Evolutionary conservation across 2,888 invertebrate genomes (phyloP), one percentile per base, ranked within the genome.

Genomic region (Molorchus minor): DNA sequence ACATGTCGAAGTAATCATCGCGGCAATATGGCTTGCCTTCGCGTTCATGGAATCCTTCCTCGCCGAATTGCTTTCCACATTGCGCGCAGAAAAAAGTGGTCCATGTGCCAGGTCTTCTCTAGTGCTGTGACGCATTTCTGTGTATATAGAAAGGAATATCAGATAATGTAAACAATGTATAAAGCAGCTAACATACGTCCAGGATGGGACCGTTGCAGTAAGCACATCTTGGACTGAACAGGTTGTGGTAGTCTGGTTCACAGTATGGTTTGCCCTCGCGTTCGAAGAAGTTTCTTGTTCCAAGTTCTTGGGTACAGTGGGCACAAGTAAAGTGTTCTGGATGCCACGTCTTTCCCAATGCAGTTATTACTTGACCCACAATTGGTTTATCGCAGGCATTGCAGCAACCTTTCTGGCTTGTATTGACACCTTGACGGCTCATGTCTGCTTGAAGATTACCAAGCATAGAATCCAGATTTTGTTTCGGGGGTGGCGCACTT

Each of bases 371-470:
- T 89, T 98, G 97, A 72, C 99, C 99, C 62, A 98, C 96, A 82
- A 99, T 98, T 68, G 98, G 96, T 78, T 99, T 98, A 82, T 96
- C 94, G 86, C 99, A 99, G 71, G 96, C 96, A 80, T 89, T 96
- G 89, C 99, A 99, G 85, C 97, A 96, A 76, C 99, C 98, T 85
- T 99, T 98, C 81, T 98, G 97, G 74, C 97, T 96, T 65, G 98
- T 98, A 81, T 92, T 96, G 67, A 98, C 95, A 82, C 98, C 98
- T 87, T 98, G 98, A 80, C 96, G 92, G 84, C 92, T 95, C 96
- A 98, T 96, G 86, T 98, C 96, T 80, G 93, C 94, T 80, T 96
- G 95, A 72, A 95, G 86, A 71, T 91, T 93, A 71, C 95, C 96
- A 81, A 96, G 91, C 96, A 96, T 96, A 82, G 82, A 84, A 83